phyloP scores from a whole-genome alignment of 2,797 vertebrate species.

The Coilia nasus region DNA sequence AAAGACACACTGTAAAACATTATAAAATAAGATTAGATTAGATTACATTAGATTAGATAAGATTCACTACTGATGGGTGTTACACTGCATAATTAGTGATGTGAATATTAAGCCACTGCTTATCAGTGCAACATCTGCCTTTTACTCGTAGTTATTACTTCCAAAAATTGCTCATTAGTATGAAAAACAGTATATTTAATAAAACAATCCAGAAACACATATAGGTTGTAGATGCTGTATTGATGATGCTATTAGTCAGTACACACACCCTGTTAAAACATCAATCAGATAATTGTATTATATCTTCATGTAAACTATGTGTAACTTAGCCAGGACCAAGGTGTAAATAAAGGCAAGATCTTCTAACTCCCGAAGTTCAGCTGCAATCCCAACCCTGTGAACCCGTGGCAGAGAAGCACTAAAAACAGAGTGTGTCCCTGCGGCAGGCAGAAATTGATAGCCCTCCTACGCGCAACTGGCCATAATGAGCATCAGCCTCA shows the following conservation, averaged over 20 bases:
- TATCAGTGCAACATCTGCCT: too few species aligned
- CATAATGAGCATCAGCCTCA: constrained; percentile 39
- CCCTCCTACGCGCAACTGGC: constrained; percentile 4
- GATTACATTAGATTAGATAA: too few species aligned
- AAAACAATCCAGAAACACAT: neutral
- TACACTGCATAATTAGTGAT: too few species aligned
- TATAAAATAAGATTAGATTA: too few species aligned
- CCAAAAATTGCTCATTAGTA: too few species aligned
- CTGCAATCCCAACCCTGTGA: neutral
- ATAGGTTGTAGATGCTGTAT: neutral
- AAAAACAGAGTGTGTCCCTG: constrained; percentile 25
- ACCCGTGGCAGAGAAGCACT: constrained; percentile 18
- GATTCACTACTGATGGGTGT: too few species aligned
- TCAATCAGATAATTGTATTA: neutral
- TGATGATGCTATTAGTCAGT: neutral
- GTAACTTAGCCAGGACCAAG: neutral
- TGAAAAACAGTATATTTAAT: too few species aligned
- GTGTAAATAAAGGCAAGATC: neutral
- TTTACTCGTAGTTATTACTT: too few species aligned
- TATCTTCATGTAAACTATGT: neutral
- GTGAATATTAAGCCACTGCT: too few species aligned
- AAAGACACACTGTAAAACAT: neutral
- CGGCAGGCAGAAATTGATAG: constrained; percentile 7
- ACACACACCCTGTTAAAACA: neutral
- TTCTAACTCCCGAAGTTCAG: neutral